Percentiles rank a stretch among this genome's conserved stretches.
Evolutionary conservation across 2,888 invertebrate genomes (phyloP).

Genomic region (Melieria crassipennis): DNA sequence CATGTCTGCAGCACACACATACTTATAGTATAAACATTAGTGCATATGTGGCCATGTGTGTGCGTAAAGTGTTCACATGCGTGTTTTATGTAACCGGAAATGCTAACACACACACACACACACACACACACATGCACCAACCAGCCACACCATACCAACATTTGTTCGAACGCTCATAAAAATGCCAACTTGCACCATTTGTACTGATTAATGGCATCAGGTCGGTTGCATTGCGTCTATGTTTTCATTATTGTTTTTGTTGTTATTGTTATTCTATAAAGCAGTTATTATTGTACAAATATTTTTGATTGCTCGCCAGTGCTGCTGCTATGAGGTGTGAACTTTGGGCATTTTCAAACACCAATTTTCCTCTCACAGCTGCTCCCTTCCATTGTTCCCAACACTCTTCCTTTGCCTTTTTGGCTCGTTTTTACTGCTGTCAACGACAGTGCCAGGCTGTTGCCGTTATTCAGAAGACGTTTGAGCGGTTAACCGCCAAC

Average conservation of each 20-base stretch:
- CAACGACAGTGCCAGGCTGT: no score
- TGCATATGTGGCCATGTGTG: neutral
- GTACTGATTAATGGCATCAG: conserved; percentile 22
- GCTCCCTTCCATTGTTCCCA: neutral
- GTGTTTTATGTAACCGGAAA: neutral
- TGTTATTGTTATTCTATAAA: neutral
- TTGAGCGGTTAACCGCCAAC: no score
- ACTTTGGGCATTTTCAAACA: neutral
- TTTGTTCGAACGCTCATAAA: conserved; percentile 12
- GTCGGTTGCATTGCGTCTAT: neutral
- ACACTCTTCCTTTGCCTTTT: neutral
- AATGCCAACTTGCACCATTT: conserved; percentile 29
- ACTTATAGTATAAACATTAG: neutral
- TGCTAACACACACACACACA: neutral
- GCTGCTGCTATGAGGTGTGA: neutral
- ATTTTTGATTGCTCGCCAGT: neutral
- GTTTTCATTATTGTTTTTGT: neutral
- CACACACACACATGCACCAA: neutral
- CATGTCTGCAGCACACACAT: no score
- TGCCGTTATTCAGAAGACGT: no score
- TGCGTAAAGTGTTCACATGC: neutral
- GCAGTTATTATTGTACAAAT: neutral
- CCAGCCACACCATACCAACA: neutral
- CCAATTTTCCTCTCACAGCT: no score
- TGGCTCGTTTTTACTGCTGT: neutral